Conservation (phyloP, 2,113 vertebrate genomes). For the Grallaria varia region DNA sequence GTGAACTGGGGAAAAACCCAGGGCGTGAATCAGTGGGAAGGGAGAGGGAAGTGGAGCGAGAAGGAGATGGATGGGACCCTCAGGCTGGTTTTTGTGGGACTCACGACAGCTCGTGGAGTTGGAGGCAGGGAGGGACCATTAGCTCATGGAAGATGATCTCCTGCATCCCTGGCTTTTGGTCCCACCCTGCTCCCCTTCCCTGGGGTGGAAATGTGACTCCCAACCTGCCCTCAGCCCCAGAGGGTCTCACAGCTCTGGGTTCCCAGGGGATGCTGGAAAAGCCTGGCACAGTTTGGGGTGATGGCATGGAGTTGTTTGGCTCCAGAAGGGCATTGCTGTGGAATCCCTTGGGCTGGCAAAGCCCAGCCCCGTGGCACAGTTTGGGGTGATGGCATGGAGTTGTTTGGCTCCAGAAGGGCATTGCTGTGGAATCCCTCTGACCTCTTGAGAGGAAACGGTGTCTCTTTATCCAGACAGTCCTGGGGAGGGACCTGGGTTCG, state of each 20-base stretch:
- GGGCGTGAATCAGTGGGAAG: not conserved
- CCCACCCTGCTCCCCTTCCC: not conserved
- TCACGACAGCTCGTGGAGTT: not conserved
- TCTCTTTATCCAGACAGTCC: not conserved
- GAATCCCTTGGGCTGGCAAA: no score
- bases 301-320: not conserved
- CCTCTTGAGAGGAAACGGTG: not conserved
- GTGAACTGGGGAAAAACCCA: not conserved
- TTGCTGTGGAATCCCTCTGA: not conserved
- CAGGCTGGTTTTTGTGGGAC: not conserved
- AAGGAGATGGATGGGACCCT: not conserved
- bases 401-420: conserved; percentile 1
- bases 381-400: not conserved
- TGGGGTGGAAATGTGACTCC: not conserved
- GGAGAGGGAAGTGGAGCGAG: not conserved
- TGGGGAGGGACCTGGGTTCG: not conserved
- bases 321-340: not conserved
- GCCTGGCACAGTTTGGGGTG: not conserved
- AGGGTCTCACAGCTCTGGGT: not conserved
- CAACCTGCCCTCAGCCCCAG: not conserved
- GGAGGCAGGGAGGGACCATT: not conserved
- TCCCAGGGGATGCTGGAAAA: not conserved
- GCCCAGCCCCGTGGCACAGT: not conserved
- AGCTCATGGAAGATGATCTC: not conserved
- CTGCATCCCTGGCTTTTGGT: not conserved